These are phyloP conservation scores for Cephus nigrinus DNA, from an alignment of 2,888 invertebrate species.

Conservation along the genomic window DNA sequence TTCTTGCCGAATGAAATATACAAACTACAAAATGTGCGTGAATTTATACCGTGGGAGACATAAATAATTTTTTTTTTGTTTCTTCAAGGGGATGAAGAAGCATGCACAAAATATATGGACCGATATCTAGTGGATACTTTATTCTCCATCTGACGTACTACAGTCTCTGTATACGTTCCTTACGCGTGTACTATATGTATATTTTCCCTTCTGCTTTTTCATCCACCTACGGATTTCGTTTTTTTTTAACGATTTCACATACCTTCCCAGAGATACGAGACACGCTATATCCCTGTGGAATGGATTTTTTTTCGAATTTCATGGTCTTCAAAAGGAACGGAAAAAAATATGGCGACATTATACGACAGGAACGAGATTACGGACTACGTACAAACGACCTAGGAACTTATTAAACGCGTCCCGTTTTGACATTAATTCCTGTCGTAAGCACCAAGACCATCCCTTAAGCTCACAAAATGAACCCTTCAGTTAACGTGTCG, in stretches of 20 bases:
- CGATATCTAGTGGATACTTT: neutral
- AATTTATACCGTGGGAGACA: neutral
- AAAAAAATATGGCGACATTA: neutral
- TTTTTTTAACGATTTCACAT: neutral
- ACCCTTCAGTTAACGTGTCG: constrained; percentile 8
- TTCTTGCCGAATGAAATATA: neutral
- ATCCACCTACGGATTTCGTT: no score
- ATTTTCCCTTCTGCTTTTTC: neutral
- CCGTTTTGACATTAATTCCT: constrained; percentile 5
- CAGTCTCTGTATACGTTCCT: neutral
- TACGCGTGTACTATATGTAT: neutral
- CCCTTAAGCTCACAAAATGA: constrained; percentile 4
- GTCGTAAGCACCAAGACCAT: constrained; percentile 1
- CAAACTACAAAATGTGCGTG: neutral
- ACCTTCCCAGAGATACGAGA: neutral
- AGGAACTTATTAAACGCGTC: constrained; percentile 8
- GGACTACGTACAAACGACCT: neutral
- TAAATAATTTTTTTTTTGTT: neutral
- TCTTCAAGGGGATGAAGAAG: neutral
- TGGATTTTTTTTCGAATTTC: neutral
- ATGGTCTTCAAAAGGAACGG: neutral
- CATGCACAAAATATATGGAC: neutral
- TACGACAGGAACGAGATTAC: neutral
- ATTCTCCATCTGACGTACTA: neutral
- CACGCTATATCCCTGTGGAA: neutral